Conservation (phyloP, 2,113 vertebrate genomes). For the Gavialis gangeticus region DNA sequence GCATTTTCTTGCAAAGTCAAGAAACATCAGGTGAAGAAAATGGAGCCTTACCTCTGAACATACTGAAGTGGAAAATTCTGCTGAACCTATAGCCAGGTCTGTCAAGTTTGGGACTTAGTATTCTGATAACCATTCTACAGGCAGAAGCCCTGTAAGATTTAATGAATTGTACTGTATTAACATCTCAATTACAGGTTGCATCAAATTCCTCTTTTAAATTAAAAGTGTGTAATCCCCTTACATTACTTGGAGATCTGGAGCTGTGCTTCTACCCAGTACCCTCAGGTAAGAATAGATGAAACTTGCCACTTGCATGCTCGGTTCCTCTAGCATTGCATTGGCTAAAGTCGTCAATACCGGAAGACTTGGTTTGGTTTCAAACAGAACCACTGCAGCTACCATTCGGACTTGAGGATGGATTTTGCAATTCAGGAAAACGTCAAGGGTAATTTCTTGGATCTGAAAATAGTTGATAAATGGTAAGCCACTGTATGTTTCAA, state of each 20-base stretch:
- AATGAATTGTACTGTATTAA: background rate
- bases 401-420: slow-evolving; percentile 53
- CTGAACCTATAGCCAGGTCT: slow-evolving; percentile 44
- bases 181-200: background rate
- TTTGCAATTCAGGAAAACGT: slow-evolving; percentile 65
- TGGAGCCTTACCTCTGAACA: slow-evolving; percentile 64
- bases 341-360: slow-evolving; percentile 47
- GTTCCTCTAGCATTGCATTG: slow-evolving; percentile 67
- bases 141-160: slow-evolving; percentile 61
- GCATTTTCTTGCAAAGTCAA: background rate
- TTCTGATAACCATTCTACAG: slow-evolving; percentile 66
- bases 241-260: slow-evolving; percentile 67
- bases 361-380: slow-evolving; percentile 72
- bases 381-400: slow-evolving; percentile 50
- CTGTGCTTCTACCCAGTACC: slow-evolving; percentile 52
- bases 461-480: slow-evolving; percentile 35
- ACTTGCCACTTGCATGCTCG: slow-evolving; percentile 69
- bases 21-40: background rate
- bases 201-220: background rate
- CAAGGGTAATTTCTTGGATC: slow-evolving; percentile 69
- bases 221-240: slow-evolving; percentile 51
- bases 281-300: slow-evolving; percentile 72
- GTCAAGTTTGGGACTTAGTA: slow-evolving; percentile 59
- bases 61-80: slow-evolving; percentile 45
- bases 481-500: background rate